Percentiles rank a stretch among this genome's conserved stretches.
Evolutionary conservation across 2,113 vertebrate species (phyloP).

Genomic region (Merops nubicus): DNA sequence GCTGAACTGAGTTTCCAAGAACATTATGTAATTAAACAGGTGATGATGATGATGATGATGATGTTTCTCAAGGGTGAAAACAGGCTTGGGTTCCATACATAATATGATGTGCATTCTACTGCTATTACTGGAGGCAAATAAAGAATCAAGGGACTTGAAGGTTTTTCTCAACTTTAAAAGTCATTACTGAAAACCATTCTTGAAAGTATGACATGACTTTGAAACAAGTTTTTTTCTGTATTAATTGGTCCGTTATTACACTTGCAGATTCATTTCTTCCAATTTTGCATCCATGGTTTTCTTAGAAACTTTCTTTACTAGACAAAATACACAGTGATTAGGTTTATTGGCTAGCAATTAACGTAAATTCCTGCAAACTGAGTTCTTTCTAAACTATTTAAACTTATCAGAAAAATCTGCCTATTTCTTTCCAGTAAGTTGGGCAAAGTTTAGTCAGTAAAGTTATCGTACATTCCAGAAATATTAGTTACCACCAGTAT

Average conservation of each 20-base stretch:
- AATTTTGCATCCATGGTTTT: neutral
- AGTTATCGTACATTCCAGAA: neutral
- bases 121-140: neutral
- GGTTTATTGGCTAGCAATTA: neutral
- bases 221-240: neutral
- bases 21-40: neutral
- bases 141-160: neutral
- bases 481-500: neutral
- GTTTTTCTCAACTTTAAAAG: neutral
- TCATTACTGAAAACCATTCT: neutral
- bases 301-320: neutral
- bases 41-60: neutral
- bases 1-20: neutral
- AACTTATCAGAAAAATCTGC: neutral
- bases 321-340: neutral
- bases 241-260: neutral
- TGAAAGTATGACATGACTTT: neutral
- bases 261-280: neutral
- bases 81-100: neutral
- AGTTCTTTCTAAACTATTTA: neutral
- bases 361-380: neutral
- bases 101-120: neutral
- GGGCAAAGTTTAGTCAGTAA: neutral
- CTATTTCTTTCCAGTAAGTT: neutral
- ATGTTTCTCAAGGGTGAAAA: neutral